Percentiles rank a stretch among this genome's conserved stretches.
Conservation (phyloP, 1,140 invertebrate species). For the Agrypnia vestita region DNA sequence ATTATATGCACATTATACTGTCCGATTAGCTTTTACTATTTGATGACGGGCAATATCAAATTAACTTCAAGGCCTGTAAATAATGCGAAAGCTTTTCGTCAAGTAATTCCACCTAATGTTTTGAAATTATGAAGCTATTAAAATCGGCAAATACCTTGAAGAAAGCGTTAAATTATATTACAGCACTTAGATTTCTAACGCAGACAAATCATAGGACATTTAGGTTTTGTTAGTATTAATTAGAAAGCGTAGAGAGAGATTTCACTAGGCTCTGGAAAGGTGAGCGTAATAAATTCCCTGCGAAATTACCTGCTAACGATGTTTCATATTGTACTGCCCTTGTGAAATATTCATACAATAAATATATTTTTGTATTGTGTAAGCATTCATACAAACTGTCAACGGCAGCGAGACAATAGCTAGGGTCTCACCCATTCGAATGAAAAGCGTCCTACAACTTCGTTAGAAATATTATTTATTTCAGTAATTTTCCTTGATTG, state of each 20-base stretch:
- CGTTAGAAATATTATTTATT: too few species aligned
- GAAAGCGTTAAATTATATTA: constrained; percentile 19
- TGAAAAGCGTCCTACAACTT: too few species aligned
- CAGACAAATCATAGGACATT: constrained; percentile 36
- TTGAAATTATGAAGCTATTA: constrained; percentile 22
- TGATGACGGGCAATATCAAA: background rate
- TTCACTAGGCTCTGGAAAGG: background rate
- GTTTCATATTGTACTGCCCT: background rate
- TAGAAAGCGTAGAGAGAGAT: constrained; percentile 9
- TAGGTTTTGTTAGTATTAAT: constrained; percentile 18
- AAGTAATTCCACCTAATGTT: constrained; percentile 26
- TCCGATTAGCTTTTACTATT: constrained; percentile 4
- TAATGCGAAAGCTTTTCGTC: background rate
- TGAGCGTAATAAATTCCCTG: background rate
- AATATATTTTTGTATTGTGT: too few species aligned
- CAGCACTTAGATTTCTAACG: constrained; percentile 12
- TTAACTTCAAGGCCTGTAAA: background rate
- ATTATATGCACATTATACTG: background rate
- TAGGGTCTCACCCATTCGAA: too few species aligned
- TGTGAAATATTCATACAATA: background rate
- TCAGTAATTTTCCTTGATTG: too few species aligned
- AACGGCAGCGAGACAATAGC: too few species aligned
- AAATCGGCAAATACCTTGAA: constrained; percentile 14
- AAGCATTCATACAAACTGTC: too few species aligned
- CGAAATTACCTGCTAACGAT: background rate